These are phyloP conservation scores for Acropternis orthonyx DNA, from an alignment of 2,797 vertebrate species.

Conservation along the genomic window DNA sequence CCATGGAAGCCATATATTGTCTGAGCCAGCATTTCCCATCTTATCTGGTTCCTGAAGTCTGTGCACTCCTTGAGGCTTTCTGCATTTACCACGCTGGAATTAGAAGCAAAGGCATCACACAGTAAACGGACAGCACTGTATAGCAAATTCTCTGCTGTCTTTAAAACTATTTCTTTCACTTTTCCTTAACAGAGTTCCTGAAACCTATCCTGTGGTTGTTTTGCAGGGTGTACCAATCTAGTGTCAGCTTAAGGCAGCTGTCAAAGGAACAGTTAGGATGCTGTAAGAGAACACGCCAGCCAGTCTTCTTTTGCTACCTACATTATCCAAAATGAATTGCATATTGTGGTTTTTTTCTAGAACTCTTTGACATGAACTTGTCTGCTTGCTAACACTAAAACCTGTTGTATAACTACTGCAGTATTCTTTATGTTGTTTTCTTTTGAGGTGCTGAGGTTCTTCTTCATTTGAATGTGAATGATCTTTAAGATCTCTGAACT, in stretches of 20 bases:
- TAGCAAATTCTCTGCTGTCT: not conserved
- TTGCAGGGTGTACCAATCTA: not conserved
- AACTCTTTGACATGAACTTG: not conserved
- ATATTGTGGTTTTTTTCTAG: not conserved
- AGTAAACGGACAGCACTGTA: not conserved
- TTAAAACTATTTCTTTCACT: not conserved
- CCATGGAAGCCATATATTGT: not conserved
- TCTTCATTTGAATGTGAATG: not conserved
- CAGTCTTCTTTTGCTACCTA: not conserved
- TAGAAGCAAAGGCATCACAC: not conserved
- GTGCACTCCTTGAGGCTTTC: not conserved
- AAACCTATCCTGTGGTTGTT: not conserved
- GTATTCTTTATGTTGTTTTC: not conserved
- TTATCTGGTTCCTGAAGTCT: not conserved
- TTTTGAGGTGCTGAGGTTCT: not conserved
- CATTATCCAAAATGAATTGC: not conserved
- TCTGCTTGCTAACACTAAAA: not conserved
- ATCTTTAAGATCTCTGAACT: conserved; percentile 32
- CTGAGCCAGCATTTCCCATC: not conserved
- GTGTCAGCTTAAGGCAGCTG: not conserved
- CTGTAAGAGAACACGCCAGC: not conserved
- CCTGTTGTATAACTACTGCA: not conserved
- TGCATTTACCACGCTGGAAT: not conserved
- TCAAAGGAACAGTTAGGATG: not conserved
- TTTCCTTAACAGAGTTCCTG: not conserved